phyloP scores from a whole-genome alignment of 2,888 invertebrate genomes.

The Hyposoter dolosus region DNA sequence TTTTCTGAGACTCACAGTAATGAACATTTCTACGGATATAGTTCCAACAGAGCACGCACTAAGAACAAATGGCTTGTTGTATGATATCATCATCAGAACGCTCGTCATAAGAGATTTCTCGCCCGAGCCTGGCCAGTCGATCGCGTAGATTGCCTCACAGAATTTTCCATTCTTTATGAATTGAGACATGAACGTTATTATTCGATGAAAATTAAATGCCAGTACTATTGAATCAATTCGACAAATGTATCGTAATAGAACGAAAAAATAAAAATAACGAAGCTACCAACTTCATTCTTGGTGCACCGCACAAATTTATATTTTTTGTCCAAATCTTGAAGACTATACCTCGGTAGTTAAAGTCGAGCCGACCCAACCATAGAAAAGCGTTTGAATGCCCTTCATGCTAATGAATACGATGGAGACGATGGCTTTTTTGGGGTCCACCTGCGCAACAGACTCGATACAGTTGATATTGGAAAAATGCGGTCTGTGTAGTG shows the following conservation, averaged over 20 bases:
- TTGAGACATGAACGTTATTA: not conserved
- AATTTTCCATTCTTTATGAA: conserved; percentile 3
- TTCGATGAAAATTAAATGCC: not conserved
- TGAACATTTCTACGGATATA: conserved; percentile 50
- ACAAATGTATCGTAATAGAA: not conserved
- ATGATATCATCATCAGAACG: conserved; percentile 36
- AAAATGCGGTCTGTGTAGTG: not conserved
- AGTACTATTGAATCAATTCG: not conserved
- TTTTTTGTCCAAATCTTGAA: not conserved
- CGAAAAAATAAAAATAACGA: not conserved
- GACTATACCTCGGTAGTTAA: conserved; percentile 64
- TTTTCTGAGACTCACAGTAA: not conserved
- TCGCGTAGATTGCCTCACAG: conserved; percentile 44
- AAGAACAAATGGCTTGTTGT: conserved; percentile 33
- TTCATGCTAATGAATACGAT: conserved; percentile 56
- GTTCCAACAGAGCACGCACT: conserved; percentile 37
- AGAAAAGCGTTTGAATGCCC: conserved; percentile 58
- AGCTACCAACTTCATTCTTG: not conserved
- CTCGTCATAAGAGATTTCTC: conserved; percentile 45
- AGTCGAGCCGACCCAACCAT: conserved; percentile 63
- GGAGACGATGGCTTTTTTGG: conserved; percentile 35
- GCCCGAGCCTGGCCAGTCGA: conserved; percentile 20
- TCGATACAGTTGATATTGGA: not conserved
- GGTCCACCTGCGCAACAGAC: not conserved
- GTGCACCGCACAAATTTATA: not conserved